Evolutionary conservation across 2,797 vertebrate genomes (phyloP).

Genomic region (Cheirogaleus major): DNA sequence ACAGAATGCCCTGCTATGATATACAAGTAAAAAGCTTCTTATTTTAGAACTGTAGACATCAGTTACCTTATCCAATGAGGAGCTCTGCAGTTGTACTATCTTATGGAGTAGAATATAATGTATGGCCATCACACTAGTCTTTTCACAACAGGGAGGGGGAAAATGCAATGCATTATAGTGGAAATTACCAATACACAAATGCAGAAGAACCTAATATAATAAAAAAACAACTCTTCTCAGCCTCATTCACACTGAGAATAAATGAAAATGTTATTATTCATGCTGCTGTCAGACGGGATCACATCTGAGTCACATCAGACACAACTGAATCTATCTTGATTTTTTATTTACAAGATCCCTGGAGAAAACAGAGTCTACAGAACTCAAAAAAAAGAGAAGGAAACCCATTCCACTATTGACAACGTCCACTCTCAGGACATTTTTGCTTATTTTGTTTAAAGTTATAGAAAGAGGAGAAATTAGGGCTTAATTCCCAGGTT

Average conservation of each 20-base stretch:
- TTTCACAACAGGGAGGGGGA: neutral
- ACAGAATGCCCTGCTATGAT: slow-evolving; percentile 71
- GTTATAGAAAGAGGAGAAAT: neutral
- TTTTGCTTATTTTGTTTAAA: neutral
- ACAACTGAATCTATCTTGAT: neutral
- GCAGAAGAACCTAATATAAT: neutral
- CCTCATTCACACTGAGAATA: neutral
- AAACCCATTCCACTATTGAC: neutral
- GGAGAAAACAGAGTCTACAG: neutral
- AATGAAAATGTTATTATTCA: slow-evolving; percentile 9
- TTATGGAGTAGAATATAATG: neutral
- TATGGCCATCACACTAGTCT: accelerated
- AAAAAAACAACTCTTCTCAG: neutral
- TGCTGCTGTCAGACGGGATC: neutral
- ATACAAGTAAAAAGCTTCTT: slow-evolving; percentile 65
- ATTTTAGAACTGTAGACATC: slow-evolving; percentile 72
- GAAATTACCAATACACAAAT: neutral
- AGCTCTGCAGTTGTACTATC: neutral
- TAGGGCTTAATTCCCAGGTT: neutral
- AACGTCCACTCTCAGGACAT: neutral
- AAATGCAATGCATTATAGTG: neutral
- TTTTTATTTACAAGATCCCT: slow-evolving; percentile 36
- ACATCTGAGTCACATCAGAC: neutral
- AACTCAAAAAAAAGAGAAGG: neutral
- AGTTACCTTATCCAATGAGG: neutral